Conservation (phyloP, 2,797 vertebrate genomes). For the Neoniphon sammara region DNA sequence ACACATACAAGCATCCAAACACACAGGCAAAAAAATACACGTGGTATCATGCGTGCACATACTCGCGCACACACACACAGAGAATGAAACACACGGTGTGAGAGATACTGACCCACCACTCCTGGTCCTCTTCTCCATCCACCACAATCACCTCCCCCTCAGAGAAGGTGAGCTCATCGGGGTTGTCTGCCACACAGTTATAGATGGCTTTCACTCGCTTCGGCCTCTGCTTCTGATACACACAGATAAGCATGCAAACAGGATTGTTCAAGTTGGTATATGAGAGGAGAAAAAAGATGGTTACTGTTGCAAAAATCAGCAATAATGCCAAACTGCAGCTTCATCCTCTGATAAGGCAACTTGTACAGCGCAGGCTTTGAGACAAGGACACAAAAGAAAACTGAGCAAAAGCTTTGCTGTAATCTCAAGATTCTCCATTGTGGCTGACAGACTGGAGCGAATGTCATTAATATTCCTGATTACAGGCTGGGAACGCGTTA, state of each 20-base stretch:
- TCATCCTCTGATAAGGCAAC: neutral
- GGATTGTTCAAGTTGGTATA: neutral
- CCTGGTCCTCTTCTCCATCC: constrained; percentile 97
- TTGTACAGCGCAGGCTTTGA: neutral
- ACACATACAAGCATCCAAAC: neutral
- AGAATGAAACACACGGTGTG: neutral
- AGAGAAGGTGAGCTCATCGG: constrained; percentile 96
- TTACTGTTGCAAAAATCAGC: neutral
- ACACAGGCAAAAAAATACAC: neutral
- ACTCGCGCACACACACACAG: constrained; percentile 61
- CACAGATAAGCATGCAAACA: constrained; percentile 15
- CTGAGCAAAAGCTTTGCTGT: too few species aligned
- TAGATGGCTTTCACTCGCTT: constrained; percentile 98
- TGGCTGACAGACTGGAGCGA: neutral
- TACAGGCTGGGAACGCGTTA: neutral
- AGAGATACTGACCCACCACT: constrained; percentile 97
- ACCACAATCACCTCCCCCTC: constrained; percentile 98
- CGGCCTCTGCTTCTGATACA: constrained; percentile 88
- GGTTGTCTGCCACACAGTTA: constrained; percentile 96
- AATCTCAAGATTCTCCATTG: neutral
- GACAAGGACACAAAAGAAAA: too few species aligned
- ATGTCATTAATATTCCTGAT: neutral
- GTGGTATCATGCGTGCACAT: constrained; percentile 82
- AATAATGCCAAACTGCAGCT: neutral
- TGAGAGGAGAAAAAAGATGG: neutral